These are phyloP conservation scores for Plotosus lineatus DNA, from an alignment of 2,113 vertebrate genomes.

Conservation along the genomic window DNA sequence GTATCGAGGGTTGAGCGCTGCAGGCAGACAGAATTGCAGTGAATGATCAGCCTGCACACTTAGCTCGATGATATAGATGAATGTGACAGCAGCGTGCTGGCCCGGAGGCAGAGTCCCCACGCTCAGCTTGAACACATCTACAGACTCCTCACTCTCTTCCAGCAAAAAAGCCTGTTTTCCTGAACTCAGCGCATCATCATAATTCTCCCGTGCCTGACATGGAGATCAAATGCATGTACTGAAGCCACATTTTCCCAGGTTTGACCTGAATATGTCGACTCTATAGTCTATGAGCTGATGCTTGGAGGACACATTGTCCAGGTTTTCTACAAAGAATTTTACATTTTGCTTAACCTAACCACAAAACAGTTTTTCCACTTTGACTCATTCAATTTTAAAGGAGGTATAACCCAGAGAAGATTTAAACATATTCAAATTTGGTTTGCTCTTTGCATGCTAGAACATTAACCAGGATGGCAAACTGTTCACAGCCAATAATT, in stretches of 20 bases:
- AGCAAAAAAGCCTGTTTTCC: conserved; percentile 78
- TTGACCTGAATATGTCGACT: too few relatives aligned
- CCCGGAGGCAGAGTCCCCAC: conserved; percentile 78
- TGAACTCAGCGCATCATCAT: conserved; percentile 75
- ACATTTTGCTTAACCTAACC: too few relatives aligned
- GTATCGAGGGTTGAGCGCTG: conserved; percentile 80
- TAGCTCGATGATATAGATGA: conserved; percentile 79
- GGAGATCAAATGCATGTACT: not conserved
- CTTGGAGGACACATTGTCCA: too few relatives aligned
- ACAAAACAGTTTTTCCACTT: too few relatives aligned
- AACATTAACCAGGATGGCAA: too few relatives aligned
- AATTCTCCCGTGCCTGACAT: conserved; percentile 69
- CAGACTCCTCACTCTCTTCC: conserved; percentile 71
- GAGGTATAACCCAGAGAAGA: too few relatives aligned
- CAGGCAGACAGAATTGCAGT: conserved; percentile 77
- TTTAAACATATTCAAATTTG: too few relatives aligned
- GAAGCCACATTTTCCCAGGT: not conserved
- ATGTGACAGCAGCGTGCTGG: conserved; percentile 70
- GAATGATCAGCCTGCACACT: conserved; percentile 74
- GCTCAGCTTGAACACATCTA: conserved; percentile 76
- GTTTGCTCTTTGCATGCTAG: too few relatives aligned
- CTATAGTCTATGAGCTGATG: too few relatives aligned
- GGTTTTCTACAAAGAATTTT: too few relatives aligned
- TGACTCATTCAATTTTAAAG: too few relatives aligned
- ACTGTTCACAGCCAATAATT: too few relatives aligned